These are phyloP conservation scores for Rhopilema esculentum DNA, from an alignment of 30 jellyfish, hydroid and myxozoan species.

Conservation along the genomic window DNA sequence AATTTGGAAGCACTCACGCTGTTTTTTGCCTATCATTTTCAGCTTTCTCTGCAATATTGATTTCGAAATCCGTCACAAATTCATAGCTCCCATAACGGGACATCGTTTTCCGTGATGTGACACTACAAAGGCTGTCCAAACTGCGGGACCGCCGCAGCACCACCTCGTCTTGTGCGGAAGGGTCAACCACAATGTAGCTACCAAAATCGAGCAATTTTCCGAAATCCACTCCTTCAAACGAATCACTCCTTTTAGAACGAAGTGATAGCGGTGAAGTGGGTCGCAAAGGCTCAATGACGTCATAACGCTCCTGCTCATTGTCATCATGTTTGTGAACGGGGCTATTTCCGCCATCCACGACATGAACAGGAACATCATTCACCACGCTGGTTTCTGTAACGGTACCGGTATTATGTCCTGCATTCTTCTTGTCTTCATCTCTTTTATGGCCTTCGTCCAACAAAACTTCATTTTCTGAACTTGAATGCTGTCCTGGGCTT, in stretches of 20 bases:
- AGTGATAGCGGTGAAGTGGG: constrained; percentile 45
- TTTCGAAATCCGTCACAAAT: constrained; percentile 90
- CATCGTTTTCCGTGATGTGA: constrained; percentile 81
- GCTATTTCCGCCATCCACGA: neutral
- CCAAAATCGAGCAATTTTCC: constrained; percentile 82
- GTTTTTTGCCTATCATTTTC: constrained; percentile 54
- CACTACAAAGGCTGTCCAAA: constrained; percentile 88
- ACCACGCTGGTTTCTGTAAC: neutral
- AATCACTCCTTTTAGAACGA: constrained; percentile 1
- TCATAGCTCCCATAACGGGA: constrained; percentile 95
- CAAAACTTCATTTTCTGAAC: neutral
- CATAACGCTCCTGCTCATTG: constrained; percentile 46
- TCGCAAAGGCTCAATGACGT: constrained; percentile 44
- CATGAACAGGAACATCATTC: neutral
- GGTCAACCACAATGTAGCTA: constrained; percentile 85
- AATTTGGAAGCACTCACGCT: constrained; percentile 46
- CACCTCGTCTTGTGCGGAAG: constrained; percentile 86
- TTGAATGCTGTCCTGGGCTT: neutral
- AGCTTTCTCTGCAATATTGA: constrained; percentile 92
- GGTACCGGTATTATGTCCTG: neutral
- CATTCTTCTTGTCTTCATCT: neutral
- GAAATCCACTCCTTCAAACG: constrained; percentile 28
- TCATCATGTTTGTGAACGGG: neutral
- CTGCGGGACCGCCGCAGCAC: constrained; percentile 91
- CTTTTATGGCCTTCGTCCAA: neutral